Evolutionary conservation across 1,140 invertebrate species (phyloP), one percentile per base, ranked within the genome.

Genomic region (Elymnias hypermnestra): DNA sequence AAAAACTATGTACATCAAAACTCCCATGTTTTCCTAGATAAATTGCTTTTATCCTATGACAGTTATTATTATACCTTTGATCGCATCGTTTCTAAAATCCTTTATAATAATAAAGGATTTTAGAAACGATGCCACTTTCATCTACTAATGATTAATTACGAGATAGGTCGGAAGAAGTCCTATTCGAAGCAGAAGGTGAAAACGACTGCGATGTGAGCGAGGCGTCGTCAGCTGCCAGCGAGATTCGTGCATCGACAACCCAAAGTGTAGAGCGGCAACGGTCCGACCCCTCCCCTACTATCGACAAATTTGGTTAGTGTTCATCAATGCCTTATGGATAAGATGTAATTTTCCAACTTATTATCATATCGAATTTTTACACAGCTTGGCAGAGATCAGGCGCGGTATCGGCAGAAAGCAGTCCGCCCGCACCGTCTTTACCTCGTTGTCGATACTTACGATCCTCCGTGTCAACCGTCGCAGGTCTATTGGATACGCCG

Each of bases 141-240:
- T n/a, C n/a, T n/a, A n/a, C n/a, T n/a, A n/a, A n/a, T n/a, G n/a
- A n/a, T n/a, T n/a, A n/a, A n/a, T n/a, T n/a, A n/a, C n/a, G n/a
- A n/a, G n/a, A 2, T 31, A 73, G 70, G 13, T 60, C 59, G 0
- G 71, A 72, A 31, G 67, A 72, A 38, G 61, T 72, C 0, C 36
- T 79, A 13, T 67, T 70, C 28, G 73, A 76, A 40, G 48, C 65
- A 2, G 75, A 79, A n/a, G 57, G 52, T 6, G 72, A 79, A 46
- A 65, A 64, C 29, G 71, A 73, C n/a, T n/a, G n/a, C n/a, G n/a
- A n/a, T n/a, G n/a, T n/a, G 1, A 49, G 53, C 44, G 62, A 67
- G 14, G 26, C 45, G 10, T 40, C 46, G 1, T n/a, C n/a, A n/a
- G 38, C 45, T 5, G 49, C 41, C 5, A 55, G 37, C 19, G 48